Evolutionary conservation across 2,888 invertebrate species (phyloP), one percentile per base, ranked within the genome.

Genomic region (Octonoba sinensis): DNA sequence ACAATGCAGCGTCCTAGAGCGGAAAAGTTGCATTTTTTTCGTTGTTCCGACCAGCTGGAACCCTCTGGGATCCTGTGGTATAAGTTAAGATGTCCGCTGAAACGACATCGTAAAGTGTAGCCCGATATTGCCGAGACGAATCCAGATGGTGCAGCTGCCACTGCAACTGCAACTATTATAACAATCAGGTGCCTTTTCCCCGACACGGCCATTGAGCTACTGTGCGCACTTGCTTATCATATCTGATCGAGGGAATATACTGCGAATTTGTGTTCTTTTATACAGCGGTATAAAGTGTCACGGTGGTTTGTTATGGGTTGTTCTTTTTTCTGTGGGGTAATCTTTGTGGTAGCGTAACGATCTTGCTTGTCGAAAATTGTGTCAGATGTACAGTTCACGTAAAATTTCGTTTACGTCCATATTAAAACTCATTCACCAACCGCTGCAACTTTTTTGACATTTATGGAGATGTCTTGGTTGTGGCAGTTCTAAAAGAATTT

Each of bases 51-150:
- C 62, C 51, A 20, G 36, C 27, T 44, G 69, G 57, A 16, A 47
- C 44, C 49, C 27, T 20, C 36, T n/a, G 57, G 24, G 27, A 64
- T 54, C 1, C 77, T 20, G 56, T 71, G 65, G 16, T 18, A 54
- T 73, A 74, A 81, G 79, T 81, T 73, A 81, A 81, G 79, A 81
- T 59, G 44, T 72, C 78, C 57, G 51, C 59, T 20, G 51, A 51
- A 79, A 79, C 69, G 79, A 72, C 73, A 62, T 56, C 69, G 62
- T 74, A 81, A 81, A 73, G 73, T 69, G 73, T 73, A 81, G 22
- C 22, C 27, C 1, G 47, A 62, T 62, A 62, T 62, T 62, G 44
- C 18, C 44, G 36, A 36, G 36, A 36, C 36, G 36, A 36, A 36
- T 13, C 49, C 66, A 67, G 67, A 67, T 69, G 56, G 56, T 60